Conservation (phyloP, 2,888 invertebrate species). For the Athalia cordata region DNA sequence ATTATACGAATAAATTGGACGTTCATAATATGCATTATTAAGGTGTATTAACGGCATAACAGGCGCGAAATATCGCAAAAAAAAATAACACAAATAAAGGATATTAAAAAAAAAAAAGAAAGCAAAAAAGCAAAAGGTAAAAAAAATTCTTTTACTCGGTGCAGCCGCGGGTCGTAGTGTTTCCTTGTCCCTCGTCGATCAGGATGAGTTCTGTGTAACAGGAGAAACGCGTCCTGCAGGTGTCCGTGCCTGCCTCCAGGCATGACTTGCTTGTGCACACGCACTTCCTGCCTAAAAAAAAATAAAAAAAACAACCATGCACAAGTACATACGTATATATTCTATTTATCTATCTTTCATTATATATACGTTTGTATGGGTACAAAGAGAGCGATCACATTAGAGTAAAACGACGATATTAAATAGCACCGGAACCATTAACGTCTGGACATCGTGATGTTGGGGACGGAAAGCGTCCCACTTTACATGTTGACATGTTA, state of each 20-base stretch:
- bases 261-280: slow-evolving; percentile 65
- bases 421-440: too few species aligned
- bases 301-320: too few species aligned
- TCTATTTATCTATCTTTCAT: not conserved
- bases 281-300: slow-evolving; percentile 60
- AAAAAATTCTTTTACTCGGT: slow-evolving; percentile 59
- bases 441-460: too few species aligned
- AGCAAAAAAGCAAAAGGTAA: not conserved
- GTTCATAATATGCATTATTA: not conserved
- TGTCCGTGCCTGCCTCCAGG: slow-evolving; percentile 60
- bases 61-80: too few species aligned
- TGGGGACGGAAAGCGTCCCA: too few species aligned
- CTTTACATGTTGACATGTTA: too few species aligned
- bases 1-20: not conserved
- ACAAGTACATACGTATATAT: not conserved
- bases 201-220: slow-evolving; percentile 65
- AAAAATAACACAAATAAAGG: not conserved
- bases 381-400: too few species aligned
- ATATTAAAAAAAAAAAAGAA: too few species aligned
- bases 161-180: slow-evolving; percentile 61
- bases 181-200: slow-evolving; percentile 51
- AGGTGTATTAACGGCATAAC: not conserved
- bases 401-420: too few species aligned
- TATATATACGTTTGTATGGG: too few species aligned
- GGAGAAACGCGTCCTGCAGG: slow-evolving; percentile 62